Evolutionary conservation across 2,113 vertebrate genomes (phyloP).

Genomic region (Cromileptes altivelis): DNA sequence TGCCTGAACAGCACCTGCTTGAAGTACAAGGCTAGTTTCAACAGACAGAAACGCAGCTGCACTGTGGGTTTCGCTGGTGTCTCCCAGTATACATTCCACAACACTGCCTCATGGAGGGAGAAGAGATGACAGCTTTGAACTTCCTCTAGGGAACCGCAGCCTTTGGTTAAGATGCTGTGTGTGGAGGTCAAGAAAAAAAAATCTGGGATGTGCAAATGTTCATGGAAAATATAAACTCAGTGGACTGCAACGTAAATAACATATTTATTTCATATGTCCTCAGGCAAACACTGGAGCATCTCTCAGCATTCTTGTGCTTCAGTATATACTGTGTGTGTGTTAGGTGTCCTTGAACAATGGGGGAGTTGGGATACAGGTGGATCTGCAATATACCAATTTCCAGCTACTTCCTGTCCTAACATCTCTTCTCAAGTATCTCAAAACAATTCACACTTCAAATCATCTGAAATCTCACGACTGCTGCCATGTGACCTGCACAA

Average conservation of each 20-base stretch:
- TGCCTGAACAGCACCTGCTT: slow-evolving; percentile 2
- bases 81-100: not conserved
- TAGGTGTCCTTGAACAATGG: not conserved
- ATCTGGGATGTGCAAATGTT: slow-evolving; percentile 3
- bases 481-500: not conserved
- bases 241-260: not conserved
- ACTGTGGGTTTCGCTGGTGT: not conserved
- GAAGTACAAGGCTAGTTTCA: not conserved
- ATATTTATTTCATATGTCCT: not conserved
- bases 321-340: too few species aligned
- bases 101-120: not conserved
- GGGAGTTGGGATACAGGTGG: not conserved
- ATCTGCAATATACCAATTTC: not conserved
- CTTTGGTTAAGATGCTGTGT: slow-evolving; percentile 25
- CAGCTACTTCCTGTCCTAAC: slow-evolving; percentile 10
- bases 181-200: slow-evolving; percentile 23
- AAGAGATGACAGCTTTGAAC: slow-evolving; percentile 9
- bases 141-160: slow-evolving; percentile 1
- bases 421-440: slow-evolving; percentile 6
- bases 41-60: not conserved
- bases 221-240: not conserved
- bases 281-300: not conserved
- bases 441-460: slow-evolving; percentile 23
- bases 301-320: not conserved
- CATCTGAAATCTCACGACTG: slow-evolving; percentile 4